Evolutionary conservation across 2,113 vertebrate genomes (phyloP).

Genomic region (Genyomyrus donnyi): DNA sequence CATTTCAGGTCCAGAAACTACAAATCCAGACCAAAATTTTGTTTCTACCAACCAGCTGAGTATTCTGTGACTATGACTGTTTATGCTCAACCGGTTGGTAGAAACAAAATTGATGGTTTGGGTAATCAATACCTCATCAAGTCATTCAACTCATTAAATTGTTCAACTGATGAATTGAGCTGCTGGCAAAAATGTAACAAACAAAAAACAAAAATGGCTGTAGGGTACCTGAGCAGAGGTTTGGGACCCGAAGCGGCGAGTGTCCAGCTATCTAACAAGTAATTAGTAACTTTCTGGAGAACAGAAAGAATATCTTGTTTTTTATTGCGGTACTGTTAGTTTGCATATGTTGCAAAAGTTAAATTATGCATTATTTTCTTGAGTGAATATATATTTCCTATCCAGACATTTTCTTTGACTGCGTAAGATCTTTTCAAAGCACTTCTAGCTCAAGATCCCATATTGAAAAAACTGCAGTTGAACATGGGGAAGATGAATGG

Average conservation of each 20-base stretch:
- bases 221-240: neutral
- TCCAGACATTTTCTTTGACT: neutral
- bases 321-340: neutral
- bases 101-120: neutral
- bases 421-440: neutral
- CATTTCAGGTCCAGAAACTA: neutral
- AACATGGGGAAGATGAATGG: neutral
- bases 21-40: neutral
- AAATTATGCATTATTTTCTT: neutral
- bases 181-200: neutral
- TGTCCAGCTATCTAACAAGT: neutral
- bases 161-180: neutral
- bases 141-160: neutral
- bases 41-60: neutral
- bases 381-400: neutral
- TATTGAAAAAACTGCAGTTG: neutral
- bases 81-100: neutral
- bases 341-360: neutral
- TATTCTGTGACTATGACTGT: neutral
- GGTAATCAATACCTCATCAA: neutral
- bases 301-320: neutral
- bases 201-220: neutral
- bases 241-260: neutral
- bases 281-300: neutral
- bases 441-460: neutral